phyloP scores from a whole-genome alignment of 2,797 vertebrate species.

The Leucoraja ocellata region DNA sequence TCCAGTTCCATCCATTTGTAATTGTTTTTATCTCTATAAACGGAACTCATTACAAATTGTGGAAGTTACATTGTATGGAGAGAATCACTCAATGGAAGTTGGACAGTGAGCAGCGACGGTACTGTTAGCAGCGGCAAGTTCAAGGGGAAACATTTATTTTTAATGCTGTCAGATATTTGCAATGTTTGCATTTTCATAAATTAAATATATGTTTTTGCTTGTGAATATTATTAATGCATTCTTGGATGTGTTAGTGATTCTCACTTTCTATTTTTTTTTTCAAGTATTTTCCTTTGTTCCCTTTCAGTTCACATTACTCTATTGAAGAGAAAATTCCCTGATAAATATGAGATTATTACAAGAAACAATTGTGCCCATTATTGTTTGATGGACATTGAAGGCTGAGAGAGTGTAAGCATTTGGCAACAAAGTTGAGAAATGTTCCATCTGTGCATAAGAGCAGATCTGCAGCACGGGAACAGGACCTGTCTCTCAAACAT shows the following conservation, averaged over 20 bases:
- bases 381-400: not conserved
- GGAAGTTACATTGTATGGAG: not conserved
- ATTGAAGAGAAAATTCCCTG: not conserved
- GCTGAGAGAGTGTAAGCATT: not conserved
- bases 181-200: not conserved
- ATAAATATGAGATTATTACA: not conserved
- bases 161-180: constrained; percentile 17
- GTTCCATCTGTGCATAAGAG: not conserved
- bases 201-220: not conserved
- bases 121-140: no score
- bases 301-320: not conserved
- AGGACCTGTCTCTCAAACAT: not conserved
- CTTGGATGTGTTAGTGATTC: not conserved
- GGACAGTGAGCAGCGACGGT: no score
- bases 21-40: not conserved
- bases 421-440: not conserved
- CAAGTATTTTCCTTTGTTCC: not conserved
- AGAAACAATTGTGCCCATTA: not conserved
- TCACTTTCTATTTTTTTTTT: not conserved
- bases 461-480: not conserved
- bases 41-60: not conserved
- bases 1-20: not conserved
- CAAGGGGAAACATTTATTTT: not conserved
- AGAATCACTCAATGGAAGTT: not conserved
- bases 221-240: not conserved